Conservation (phyloP, 1,140 invertebrate species). For the Trachymyrmex septentrionalis region DNA sequence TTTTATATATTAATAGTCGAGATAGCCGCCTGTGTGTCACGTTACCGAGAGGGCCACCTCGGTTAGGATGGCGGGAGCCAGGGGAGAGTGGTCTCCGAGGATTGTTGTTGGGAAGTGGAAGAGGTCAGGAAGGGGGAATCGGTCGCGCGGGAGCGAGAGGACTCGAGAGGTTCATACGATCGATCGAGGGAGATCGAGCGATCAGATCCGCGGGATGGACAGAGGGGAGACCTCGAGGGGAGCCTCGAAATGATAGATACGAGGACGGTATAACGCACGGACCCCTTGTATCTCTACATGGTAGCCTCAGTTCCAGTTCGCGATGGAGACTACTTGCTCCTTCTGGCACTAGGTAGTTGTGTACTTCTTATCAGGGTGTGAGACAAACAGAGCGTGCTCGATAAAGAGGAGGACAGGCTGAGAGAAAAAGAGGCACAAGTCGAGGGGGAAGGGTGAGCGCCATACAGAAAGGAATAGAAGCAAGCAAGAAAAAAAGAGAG, state of each 20-base stretch:
- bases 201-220: slow-evolving; percentile 61
- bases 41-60: slow-evolving; percentile 71
- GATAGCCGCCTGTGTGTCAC: slow-evolving; percentile 74
- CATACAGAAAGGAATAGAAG: background rate
- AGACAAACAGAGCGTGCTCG: slow-evolving; percentile 41
- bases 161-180: slow-evolving; percentile 67
- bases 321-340: slow-evolving; percentile 83
- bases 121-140: slow-evolving; percentile 62
- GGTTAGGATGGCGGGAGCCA: slow-evolving; percentile 43
- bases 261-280: slow-evolving; percentile 83
- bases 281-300: slow-evolving; percentile 78
- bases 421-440: slow-evolving; percentile 6
- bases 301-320: slow-evolving; percentile 85
- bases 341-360: slow-evolving; percentile 69
- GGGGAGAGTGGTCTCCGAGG: slow-evolving; percentile 62
- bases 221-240: slow-evolving; percentile 79
- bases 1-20: slow-evolving; percentile 87
- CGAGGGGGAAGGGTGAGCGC: background rate
- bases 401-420: slow-evolving; percentile 22
- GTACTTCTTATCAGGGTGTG: slow-evolving; percentile 57
- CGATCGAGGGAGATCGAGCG: slow-evolving; percentile 68
- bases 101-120: slow-evolving; percentile 67
- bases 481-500: background rate
- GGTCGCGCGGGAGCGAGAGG: slow-evolving; percentile 75
- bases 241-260: slow-evolving; percentile 86